A percentile compares a stretch with the other conserved stretches of the same genome.
These are phyloP conservation scores for Drosophila anomalata DNA, from an alignment of 2,888 invertebrate genomes.

Conservation along the genomic window DNA sequence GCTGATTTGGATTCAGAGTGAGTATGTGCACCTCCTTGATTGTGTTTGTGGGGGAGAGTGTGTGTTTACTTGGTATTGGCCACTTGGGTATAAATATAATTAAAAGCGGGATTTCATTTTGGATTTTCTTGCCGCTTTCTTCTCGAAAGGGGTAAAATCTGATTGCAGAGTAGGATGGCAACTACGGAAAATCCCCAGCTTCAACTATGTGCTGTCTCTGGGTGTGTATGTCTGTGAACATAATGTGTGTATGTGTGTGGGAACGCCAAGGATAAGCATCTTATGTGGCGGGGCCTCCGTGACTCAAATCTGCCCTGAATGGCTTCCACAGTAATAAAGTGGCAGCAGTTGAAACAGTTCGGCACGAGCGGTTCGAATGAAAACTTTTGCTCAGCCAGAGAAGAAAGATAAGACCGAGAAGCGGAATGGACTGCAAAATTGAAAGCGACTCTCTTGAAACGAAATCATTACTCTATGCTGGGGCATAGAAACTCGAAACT, in stretches of 20 bases:
- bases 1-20: slow-evolving; percentile 13
- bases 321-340: slow-evolving; percentile 46
- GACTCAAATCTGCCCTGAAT: slow-evolving; percentile 38
- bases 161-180: slow-evolving; percentile 42
- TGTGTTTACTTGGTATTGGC: slow-evolving; percentile 47
- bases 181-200: slow-evolving; percentile 1
- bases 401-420: slow-evolving; percentile 21
- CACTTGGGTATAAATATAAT: slow-evolving; percentile 74
- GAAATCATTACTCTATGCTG: slow-evolving; percentile 6
- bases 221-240: neutral
- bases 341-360: slow-evolving; percentile 36
- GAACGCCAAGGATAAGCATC: slow-evolving; percentile 51
- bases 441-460: slow-evolving; percentile 5
- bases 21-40: slow-evolving; percentile 2
- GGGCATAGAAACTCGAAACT: neutral
- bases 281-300: slow-evolving; percentile 36
- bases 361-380: slow-evolving; percentile 23
- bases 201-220: neutral
- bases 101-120: slow-evolving; percentile 63
- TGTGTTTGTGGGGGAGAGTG: slow-evolving; percentile 7
- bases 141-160: slow-evolving; percentile 56
- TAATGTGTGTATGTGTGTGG: slow-evolving; percentile 18
- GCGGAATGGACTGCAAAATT: slow-evolving; percentile 10
- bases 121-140: slow-evolving; percentile 47
- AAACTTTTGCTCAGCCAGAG: slow-evolving; percentile 10